A percentile compares a stretch with the other conserved stretches of the same genome.
phyloP scores from a whole-genome alignment of 2,888 invertebrate species.

The Macrostomum cliftonense region DNA sequence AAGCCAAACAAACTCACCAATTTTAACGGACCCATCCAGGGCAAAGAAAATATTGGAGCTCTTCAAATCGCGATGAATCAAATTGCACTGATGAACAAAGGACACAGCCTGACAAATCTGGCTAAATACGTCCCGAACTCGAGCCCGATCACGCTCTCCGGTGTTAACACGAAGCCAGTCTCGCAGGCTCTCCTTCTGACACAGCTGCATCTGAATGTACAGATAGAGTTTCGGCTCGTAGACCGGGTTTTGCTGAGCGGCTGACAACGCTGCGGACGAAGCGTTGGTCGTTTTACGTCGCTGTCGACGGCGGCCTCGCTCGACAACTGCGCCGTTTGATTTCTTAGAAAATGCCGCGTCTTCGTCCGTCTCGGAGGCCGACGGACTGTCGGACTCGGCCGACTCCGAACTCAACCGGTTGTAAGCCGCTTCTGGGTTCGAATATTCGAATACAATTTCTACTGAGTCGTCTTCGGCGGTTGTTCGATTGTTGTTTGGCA shows the following conservation, averaged over 20 bases:
- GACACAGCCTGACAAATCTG: slow-evolving; percentile 85
- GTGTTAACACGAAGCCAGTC: slow-evolving; percentile 55
- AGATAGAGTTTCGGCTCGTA: slow-evolving; percentile 46
- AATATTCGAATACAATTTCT: too few species aligned
- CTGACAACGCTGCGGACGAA: too few species aligned
- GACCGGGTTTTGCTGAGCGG: neutral
- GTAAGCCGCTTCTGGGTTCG: too few species aligned
- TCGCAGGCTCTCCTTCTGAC: slow-evolving; percentile 63
- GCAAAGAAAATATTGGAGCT: slow-evolving; percentile 84
- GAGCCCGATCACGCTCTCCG: slow-evolving; percentile 20
- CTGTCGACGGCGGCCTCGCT: too few species aligned
- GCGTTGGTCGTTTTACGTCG: too few species aligned
- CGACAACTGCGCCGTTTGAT: too few species aligned
- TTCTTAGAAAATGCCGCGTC: too few species aligned
- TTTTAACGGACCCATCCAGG: slow-evolving; percentile 67
- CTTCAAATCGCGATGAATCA: slow-evolving; percentile 89
- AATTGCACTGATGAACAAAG: slow-evolving; percentile 72
- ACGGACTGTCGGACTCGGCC: too few species aligned
- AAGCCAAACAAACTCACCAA: slow-evolving; percentile 52
- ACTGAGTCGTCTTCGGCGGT: too few species aligned
- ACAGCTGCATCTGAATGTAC: slow-evolving; percentile 94
- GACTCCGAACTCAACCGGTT: too few species aligned
- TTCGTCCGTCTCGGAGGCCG: too few species aligned
- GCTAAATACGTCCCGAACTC: slow-evolving; percentile 29
- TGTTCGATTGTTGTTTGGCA: too few species aligned